These are phyloP conservation scores for Caenorhabditis afra DNA, from an alignment of 2,888 invertebrate species.

Conservation along the genomic window DNA sequence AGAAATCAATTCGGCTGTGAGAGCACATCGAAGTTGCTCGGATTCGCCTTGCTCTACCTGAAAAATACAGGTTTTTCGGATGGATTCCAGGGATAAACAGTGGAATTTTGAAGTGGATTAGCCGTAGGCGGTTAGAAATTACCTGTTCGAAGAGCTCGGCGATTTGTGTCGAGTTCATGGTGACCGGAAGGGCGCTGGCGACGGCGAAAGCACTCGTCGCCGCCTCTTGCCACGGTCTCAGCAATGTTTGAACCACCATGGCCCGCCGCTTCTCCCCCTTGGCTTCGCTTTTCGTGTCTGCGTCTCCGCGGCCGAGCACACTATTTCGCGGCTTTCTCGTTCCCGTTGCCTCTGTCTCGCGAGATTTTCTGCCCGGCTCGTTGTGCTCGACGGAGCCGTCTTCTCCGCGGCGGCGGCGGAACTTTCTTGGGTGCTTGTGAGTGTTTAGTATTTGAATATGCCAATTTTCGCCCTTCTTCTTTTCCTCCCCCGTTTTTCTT, in stretches of 20 bases:
- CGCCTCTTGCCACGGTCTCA: conserved; percentile 66
- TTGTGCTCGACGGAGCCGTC: not conserved
- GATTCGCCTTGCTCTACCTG: conserved; percentile 62
- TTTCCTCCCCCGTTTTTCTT: not conserved
- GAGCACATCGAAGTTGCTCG: conserved; percentile 33
- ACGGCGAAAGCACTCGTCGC: conserved; percentile 67
- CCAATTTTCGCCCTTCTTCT: not conserved
- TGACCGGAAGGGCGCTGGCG: conserved; percentile 66
- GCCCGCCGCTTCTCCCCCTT: conserved; percentile 26
- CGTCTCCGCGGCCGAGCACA: conserved; percentile 2
- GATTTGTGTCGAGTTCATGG: conserved; percentile 65
- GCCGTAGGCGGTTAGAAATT: not conserved
- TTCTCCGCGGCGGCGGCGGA: not conserved
- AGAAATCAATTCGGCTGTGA: conserved; percentile 51
- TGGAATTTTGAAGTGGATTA: not conserved
- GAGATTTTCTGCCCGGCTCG: not conserved
- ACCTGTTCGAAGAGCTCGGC: conserved; percentile 70
- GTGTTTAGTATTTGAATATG: conserved; percentile 1
- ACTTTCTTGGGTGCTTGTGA: no score
- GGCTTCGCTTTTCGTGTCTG: conserved; percentile 2
- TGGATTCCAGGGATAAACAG: not conserved
- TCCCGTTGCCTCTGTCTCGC: not conserved
- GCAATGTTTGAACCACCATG: conserved; percentile 58
- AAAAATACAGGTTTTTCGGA: conserved; percentile 1
- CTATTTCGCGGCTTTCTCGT: conserved; percentile 4